Evolutionary conservation across 2,888 invertebrate genomes (phyloP).

Genomic region (Criorhina ranunculi): DNA sequence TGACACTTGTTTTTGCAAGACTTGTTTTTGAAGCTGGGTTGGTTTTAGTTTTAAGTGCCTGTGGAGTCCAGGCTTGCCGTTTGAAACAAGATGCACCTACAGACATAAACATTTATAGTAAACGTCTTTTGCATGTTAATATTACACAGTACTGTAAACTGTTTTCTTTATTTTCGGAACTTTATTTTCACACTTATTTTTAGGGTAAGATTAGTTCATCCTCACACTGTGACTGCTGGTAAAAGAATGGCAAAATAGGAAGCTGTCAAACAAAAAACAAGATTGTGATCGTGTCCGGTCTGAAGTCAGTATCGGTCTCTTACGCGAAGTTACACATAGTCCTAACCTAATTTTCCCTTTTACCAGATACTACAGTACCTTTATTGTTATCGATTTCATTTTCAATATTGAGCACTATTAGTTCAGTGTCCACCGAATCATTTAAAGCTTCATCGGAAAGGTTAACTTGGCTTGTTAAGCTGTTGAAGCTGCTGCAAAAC

Average conservation of each 20-base stretch:
- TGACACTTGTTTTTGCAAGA: conserved; percentile 11
- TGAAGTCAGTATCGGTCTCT: no score
- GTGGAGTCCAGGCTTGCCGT: background rate
- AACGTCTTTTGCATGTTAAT: background rate
- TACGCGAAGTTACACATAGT: no score
- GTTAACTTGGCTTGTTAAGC: background rate
- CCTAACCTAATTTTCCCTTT: no score
- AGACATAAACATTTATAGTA: conserved; percentile 16
- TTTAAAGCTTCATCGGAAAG: background rate
- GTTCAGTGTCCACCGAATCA: conserved; percentile 5
- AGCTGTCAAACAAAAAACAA: no score
- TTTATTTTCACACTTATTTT: no score
- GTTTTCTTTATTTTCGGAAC: no score
- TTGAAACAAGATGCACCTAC: conserved; percentile 12
- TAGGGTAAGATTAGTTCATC: no score
- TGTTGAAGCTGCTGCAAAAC: background rate
- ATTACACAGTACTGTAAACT: no score
- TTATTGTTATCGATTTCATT: conserved; percentile 4
- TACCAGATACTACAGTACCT: no score
- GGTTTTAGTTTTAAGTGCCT: conserved; percentile 15
- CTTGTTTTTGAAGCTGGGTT: conserved; percentile 1
- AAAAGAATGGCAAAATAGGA: no score
- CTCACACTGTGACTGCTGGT: no score
- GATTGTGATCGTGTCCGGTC: no score
- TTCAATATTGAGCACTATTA: conserved; percentile 5